Evolutionary conservation across 2,113 vertebrate genomes (phyloP).

Genomic region (Edolisoma coerulescens): DNA sequence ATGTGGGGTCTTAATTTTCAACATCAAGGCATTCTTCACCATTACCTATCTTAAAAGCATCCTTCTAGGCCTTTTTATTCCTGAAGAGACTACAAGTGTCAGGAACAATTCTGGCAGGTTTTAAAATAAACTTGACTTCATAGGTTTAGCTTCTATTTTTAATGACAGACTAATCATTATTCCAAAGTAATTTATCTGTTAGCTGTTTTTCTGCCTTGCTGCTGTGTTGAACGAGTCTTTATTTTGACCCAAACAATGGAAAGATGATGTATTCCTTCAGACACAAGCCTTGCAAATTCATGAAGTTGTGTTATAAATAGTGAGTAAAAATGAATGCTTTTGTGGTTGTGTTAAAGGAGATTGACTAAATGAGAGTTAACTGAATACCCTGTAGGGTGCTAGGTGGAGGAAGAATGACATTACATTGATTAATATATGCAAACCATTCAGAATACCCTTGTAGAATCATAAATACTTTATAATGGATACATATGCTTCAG

Average conservation of each 20-base stretch:
- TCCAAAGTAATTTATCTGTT: not conserved
- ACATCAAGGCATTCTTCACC: not conserved
- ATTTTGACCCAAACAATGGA: not conserved
- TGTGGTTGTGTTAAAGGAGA: not conserved
- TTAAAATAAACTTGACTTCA: not conserved
- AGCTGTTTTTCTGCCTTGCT: not conserved
- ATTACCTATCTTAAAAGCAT: not conserved
- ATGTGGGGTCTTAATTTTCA: not conserved
- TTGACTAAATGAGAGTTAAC: not conserved
- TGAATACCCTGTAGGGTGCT: not conserved
- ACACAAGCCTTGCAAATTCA: not conserved
- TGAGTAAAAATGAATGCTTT: not conserved
- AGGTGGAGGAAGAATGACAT: not conserved
- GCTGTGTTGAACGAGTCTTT: not conserved
- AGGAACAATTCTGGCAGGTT: not conserved
- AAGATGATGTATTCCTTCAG: not conserved
- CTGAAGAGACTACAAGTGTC: not conserved
- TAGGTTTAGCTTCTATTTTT: not conserved
- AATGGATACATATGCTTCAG: constrained; percentile 9
- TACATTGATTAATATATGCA: constrained; percentile 30
- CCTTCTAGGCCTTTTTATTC: not conserved
- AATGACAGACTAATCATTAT: not conserved
- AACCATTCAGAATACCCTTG: not conserved
- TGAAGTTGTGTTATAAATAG: not conserved
- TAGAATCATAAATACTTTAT: constrained; percentile 26